Evolutionary conservation across 2,888 invertebrate species (phyloP).

Genomic region (Drosophila mulleri): DNA sequence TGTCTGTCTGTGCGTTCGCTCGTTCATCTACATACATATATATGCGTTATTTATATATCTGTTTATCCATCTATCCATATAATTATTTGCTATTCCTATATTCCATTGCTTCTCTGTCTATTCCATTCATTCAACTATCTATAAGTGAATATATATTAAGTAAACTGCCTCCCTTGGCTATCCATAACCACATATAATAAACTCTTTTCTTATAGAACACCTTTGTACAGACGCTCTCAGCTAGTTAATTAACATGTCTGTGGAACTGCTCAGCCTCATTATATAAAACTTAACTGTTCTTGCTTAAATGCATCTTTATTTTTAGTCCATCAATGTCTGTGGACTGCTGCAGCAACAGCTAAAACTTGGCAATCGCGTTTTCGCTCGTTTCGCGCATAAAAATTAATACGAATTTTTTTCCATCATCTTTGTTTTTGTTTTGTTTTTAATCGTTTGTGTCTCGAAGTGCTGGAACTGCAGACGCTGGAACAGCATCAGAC

Average conservation of each 20-base stretch:
- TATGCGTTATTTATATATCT: too few species aligned
- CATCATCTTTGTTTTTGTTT: background rate
- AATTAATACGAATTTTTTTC: slow-evolving; percentile 74
- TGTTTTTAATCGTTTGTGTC: slow-evolving; percentile 47
- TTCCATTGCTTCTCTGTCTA: too few species aligned
- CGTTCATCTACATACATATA: too few species aligned
- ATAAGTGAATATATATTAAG: too few species aligned
- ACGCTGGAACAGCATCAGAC: background rate
- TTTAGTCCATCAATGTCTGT: slow-evolving; percentile 20
- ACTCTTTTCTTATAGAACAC: background rate
- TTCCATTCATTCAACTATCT: too few species aligned
- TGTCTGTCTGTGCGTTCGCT: too few species aligned
- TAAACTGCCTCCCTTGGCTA: background rate
- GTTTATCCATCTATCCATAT: too few species aligned
- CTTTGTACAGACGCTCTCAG: background rate
- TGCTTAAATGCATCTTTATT: slow-evolving; percentile 23
- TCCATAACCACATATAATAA: background rate
- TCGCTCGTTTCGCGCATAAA: slow-evolving; percentile 71
- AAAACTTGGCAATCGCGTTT: slow-evolving; percentile 41
- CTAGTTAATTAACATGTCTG: slow-evolving; percentile 20
- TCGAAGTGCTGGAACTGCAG: slow-evolving; percentile 11
- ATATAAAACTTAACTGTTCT: slow-evolving; percentile 1
- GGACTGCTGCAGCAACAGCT: slow-evolving; percentile 1
- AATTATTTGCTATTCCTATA: too few species aligned
- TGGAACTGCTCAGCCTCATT: background rate